Percentiles rank a stretch among this genome's conserved stretches.
These are phyloP conservation scores for Cerastis leucographa DNA, from an alignment of 2,888 invertebrate genomes.

Conservation along the genomic window DNA sequence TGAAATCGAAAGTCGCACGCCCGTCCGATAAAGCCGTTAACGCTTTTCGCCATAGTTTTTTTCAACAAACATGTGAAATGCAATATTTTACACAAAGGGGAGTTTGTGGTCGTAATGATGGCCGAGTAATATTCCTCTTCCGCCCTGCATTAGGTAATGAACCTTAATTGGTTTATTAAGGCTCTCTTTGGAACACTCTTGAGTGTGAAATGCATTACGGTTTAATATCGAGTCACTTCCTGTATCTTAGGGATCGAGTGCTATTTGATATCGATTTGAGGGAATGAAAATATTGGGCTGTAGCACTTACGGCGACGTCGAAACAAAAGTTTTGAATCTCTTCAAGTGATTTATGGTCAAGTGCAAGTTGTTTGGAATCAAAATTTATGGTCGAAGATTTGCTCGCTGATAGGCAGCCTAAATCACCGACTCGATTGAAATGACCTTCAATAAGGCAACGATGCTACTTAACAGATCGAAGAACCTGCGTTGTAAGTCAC, in stretches of 20 bases:
- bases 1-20: constrained; percentile 65
- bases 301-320: background rate
- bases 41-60: constrained; percentile 73
- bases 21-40: constrained; percentile 81
- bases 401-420: constrained; percentile 31
- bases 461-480: constrained; percentile 49
- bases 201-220: constrained; percentile 82
- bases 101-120: constrained; percentile 88
- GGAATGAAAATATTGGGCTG: constrained; percentile 35
- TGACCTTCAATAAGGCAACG: constrained; percentile 55
- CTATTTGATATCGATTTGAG: constrained; percentile 46
- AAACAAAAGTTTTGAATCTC: constrained; percentile 6
- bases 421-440: constrained; percentile 48
- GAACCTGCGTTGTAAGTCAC: constrained; percentile 57
- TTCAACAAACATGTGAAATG: constrained; percentile 82
- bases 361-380: constrained; percentile 32
- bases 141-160: constrained; percentile 88
- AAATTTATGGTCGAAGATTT: constrained; percentile 50
- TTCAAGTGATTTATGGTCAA: constrained; percentile 42
- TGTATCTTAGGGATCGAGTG: constrained; percentile 55
- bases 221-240: constrained; percentile 64
- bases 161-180: constrained; percentile 88
- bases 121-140: constrained; percentile 87
- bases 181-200: constrained; percentile 76
- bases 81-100: constrained; percentile 84